Evolutionary conservation across 2,888 invertebrate species (phyloP).

Genomic region (Strigamia maritima): DNA sequence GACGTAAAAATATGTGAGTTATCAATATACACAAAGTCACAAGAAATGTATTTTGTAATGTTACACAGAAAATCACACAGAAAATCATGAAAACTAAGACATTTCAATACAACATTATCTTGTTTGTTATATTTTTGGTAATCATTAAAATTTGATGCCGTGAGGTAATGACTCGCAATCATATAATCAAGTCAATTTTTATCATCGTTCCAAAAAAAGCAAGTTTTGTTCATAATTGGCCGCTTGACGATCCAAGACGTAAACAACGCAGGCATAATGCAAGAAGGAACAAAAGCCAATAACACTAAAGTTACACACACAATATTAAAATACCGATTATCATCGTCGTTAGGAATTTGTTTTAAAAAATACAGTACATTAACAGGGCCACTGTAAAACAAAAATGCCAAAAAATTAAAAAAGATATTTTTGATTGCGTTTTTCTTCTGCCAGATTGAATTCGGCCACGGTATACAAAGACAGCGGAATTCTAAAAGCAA

Average conservation of each 20-base stretch:
- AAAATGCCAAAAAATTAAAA: constrained; percentile 66
- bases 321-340: constrained; percentile 65
- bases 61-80: no score
- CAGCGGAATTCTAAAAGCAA: not conserved
- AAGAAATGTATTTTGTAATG: no score
- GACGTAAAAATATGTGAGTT: no score
- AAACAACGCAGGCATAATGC: constrained; percentile 65
- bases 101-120: no score
- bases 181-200: no score
- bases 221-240: constrained; percentile 56
- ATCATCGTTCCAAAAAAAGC: constrained; percentile 46
- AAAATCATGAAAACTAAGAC: no score
- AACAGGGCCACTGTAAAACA: constrained; percentile 65
- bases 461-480: constrained; percentile 45
- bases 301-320: constrained; percentile 67
- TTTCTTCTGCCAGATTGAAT: constrained; percentile 58
- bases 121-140: no score
- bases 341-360: constrained; percentile 65
- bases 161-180: no score
- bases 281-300: constrained; percentile 67
- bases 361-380: constrained; percentile 63
- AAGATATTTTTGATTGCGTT: constrained; percentile 65
- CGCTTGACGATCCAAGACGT: constrained; percentile 61
- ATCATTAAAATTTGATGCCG: no score
- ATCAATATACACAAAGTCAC: no score